Evolutionary conservation across 53 echinoderm and acorn worm genomes (phyloP).

Genomic region (Actinopyga echinites): DNA sequence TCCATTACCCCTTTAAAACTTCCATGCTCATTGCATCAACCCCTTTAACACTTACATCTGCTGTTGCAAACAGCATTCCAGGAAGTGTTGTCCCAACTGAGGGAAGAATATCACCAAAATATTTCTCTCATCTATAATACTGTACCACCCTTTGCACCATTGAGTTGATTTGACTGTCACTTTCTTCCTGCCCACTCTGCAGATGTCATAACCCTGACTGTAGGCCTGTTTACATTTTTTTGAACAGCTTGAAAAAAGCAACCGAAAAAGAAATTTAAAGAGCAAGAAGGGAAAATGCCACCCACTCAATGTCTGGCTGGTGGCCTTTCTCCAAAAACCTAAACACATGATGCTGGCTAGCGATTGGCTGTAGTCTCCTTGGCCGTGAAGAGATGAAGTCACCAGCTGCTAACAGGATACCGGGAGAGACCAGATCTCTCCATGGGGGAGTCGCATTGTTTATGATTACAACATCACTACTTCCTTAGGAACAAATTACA

Average conservation of each 20-base stretch:
- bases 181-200: conserved; percentile 27
- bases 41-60: not conserved
- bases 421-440: conserved; percentile 5
- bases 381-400: not conserved
- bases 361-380: not conserved
- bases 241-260: not conserved
- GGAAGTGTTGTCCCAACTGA: conserved; percentile 8
- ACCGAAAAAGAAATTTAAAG: not conserved
- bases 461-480: conserved; percentile 13
- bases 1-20: too few relatives aligned
- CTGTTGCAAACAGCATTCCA: conserved; percentile 1
- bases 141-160: too few relatives aligned
- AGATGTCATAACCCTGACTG: conserved; percentile 29
- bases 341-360: not conserved
- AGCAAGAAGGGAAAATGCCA: not conserved
- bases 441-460: conserved; percentile 12
- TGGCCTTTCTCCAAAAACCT: too few relatives aligned
- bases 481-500: conserved; percentile 9
- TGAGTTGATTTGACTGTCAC: too few relatives aligned
- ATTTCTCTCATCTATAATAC: too few relatives aligned
- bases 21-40: not conserved
- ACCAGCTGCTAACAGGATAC: conserved; percentile 29
- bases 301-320: conserved; percentile 33
- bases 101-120: too few relatives aligned
- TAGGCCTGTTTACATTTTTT: conserved; percentile 7